phyloP scores from a whole-genome alignment of 2,113 vertebrate genomes.

The Tyrannus savana region DNA sequence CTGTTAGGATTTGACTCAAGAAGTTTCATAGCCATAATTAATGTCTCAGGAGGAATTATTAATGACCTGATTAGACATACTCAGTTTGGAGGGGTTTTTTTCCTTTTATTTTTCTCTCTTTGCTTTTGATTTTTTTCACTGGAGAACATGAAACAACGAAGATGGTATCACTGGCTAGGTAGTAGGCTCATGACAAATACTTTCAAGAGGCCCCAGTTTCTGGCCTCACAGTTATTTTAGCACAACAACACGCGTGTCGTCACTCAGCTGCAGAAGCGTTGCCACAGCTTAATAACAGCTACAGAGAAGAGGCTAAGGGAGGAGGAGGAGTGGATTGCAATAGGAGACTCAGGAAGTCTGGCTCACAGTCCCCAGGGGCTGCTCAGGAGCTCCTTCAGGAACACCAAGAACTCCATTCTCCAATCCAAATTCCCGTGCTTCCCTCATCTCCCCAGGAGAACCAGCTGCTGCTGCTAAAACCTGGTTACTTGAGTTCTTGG shows the following conservation, averaged over 20 bases:
- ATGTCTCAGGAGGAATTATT: neutral
- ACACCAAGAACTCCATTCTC: neutral
- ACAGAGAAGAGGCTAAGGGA: neutral
- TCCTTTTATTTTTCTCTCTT: neutral
- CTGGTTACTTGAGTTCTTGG: neutral
- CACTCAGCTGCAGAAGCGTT: constrained; percentile 10
- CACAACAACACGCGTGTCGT: neutral
- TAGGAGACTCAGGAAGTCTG: neutral
- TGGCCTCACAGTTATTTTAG: neutral
- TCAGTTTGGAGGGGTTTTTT: neutral
- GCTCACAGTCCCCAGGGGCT: neutral
- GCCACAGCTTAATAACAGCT: neutral
- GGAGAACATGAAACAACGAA: neutral
- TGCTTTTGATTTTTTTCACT: neutral
- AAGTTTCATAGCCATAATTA: neutral
- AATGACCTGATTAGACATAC: neutral
- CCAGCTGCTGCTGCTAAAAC: neutral
- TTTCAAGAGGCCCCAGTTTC: neutral
- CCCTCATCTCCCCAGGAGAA: neutral
- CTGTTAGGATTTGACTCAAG: neutral
- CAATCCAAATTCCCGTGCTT: rapidly evolving
- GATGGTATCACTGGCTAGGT: neutral
- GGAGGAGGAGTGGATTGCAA: neutral
- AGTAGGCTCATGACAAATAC: constrained; percentile 26
- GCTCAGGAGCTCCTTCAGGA: neutral